Evolutionary conservation across 2,888 invertebrate genomes (phyloP), one percentile per base, ranked within the genome.

Genomic region (Cheilosia soror): DNA sequence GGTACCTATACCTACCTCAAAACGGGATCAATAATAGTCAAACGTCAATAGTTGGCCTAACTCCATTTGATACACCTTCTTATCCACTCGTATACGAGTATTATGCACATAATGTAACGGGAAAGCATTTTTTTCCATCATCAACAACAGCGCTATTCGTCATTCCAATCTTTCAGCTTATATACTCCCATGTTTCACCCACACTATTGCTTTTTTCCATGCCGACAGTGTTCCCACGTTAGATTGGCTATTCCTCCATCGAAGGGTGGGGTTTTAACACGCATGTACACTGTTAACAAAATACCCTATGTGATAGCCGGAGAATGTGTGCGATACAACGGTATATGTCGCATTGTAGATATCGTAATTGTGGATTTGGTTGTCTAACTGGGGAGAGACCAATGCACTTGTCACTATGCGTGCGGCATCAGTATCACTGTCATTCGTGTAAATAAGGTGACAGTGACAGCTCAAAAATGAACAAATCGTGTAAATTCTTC

Each of bases 191-290:
- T 58, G 73, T 51, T 53, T 80, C 84, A 84, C 84, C 84, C 84
- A 84, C 84, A 80, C 84, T 80, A 79, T 71, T 75, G 71, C 69
- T 80, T 76, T 76, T 66, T 83, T 84, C 53, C 75, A 63, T 63
- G 51, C 69, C 42, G 63, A 79, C 51, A 63, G 68, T 9, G 33
- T 73, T 71, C 79, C 79, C 71, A 81, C 85, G 77, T 85, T 81
- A 85, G 81, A 85, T 85, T 85, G 85, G 85, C 81, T 81, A 73
- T 81, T 77, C 63, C 31, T 25, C 62, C 57, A 58, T 72, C n/a
- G 44, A 81, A 81, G 85, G 85, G 85, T 85, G 85, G 85, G 85
- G 85, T 81, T 42, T 80, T 51, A 77, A 42, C 77, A 85, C 85
- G 85, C 85, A 85, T 85, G 85, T 81, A 85, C 84, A 69, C 29